Evolutionary conservation across 1,140 invertebrate species (phyloP), one percentile per base, ranked within the genome.

Genomic region (Drosophila littoralis): DNA sequence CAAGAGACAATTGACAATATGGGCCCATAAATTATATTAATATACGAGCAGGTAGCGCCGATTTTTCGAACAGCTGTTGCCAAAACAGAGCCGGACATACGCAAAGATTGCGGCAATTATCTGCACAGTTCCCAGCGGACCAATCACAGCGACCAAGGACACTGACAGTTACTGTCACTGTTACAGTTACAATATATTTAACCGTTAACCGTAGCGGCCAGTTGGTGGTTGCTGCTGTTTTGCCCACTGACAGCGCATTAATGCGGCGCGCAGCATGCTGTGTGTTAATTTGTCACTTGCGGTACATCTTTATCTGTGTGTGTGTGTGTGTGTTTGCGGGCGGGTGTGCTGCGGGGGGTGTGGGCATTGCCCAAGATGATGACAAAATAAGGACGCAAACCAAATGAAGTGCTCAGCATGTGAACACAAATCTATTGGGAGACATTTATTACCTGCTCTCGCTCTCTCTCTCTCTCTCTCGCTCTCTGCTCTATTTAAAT

Each of bases 261-360:
- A 60, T 69, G 28, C 46, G 45, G 42, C 40, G 7, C 40, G 40
- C 40, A 55, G 38, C 74, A 57, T 60, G 84, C 74, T 55, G 80
- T 22, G 84, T 54, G 69, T 83, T 88, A 88, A 88, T 88, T 88
- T 88, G 83, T 89, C 83, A 88, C 71, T 54, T 42, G 57, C 7
- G 48, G 45, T 54, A 77, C 81, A 80, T 84, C 81, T 77, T 74
- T 45, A 55, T 71, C 71, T 67, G 22, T 64, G 32, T 9, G 52
- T 9, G 52, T 13, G 43, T 28, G 42, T 48, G 45, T 28, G 15
- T 12, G 45, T 28, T 10, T 12, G 15, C 15, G 22, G 17, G 46
- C 4, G 46, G 4, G 38, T 8, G 10, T 40, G 8, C 22, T 28
- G 22, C 22, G 22, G 22, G 17, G 46, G 9, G 22, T 48, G 52